A percentile compares a stretch with the other conserved stretches of the same genome.
phyloP scores from a whole-genome alignment of 2,113 vertebrate species.

The Phoxinus phoxinus region DNA sequence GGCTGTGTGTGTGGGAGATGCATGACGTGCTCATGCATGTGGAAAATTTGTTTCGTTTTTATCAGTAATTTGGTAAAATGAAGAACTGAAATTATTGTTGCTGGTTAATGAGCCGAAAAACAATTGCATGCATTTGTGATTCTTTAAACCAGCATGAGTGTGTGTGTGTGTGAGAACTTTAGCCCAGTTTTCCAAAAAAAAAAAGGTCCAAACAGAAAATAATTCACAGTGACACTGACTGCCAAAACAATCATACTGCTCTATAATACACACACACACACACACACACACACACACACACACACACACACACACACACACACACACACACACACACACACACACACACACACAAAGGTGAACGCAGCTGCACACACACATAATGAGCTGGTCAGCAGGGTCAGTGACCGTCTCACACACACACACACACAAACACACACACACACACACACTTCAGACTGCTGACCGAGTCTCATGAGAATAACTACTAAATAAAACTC shows the following conservation, averaged over 20 bases:
- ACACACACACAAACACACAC: background rate
- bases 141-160: background rate
- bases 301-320: slow-evolving; percentile 6
- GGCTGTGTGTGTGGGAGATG: background rate
- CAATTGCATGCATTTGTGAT: background rate
- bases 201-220: background rate
- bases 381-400: slow-evolving; percentile 1
- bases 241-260: slow-evolving; percentile 4
- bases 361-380: background rate
- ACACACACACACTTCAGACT: background rate
- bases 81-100: slow-evolving; percentile 20
- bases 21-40: background rate
- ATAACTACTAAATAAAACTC: background rate
- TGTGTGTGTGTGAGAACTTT: background rate
- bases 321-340: slow-evolving; percentile 6
- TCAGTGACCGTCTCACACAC: background rate
- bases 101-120: slow-evolving; percentile 27
- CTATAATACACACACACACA: slow-evolving; percentile 5
- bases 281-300: slow-evolving; percentile 6
- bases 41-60: background rate
- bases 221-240: slow-evolving; percentile 4
- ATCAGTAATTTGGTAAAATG: background rate
- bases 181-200: background rate
- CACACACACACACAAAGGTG: background rate
- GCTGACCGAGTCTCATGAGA: slow-evolving; percentile 10